Evolutionary conservation across 2,888 invertebrate genomes (phyloP), one percentile per base, ranked within the genome.

Genomic region (Microchrysa polita): DNA sequence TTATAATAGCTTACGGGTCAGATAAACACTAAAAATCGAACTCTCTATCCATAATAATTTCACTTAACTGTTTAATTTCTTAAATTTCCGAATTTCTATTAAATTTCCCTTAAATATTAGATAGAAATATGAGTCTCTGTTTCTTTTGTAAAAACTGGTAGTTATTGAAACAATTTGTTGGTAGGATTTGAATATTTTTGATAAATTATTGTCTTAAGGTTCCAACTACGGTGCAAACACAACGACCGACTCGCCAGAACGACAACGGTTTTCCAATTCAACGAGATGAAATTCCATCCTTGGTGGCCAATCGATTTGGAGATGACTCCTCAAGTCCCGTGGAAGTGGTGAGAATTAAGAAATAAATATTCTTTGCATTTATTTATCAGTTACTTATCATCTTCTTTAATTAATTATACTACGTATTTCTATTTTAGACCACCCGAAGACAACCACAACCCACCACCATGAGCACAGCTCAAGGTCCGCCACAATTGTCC

Each of bases 221-320:
- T 5, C 2, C 10, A 20, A 42, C 53, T 52, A 5, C 34, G 9
- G 44, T 27, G 12, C 16, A 52, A 7, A 73, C 75, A 9, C 72
- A 42, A 67, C 72, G 75, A 34, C 74, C 75, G 48, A 67, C 52
- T n/a, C 63, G 74, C 27, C 74, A 74, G 67, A 72, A 75, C 52
- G 12, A 52, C 2, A 59, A 65, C 16, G 57, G 40, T 18, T n/a
- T 60, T 48, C 72, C 60, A 44, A 34, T 34, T 23, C 59, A 53
- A 60, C 53, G 59, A 55, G 67, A 74, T 27, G 55, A 48, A 23
- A 42, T 23, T 16, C 63, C 71, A 34, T 42, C 65, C 5, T 67
- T 73, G 14, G 71, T 76, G 22, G 59, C 23, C 18, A 76, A 53
- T 48, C 72, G 76, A 34, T 76, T 76, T 59, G 76, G 48, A 7